Base-by-base conservation (phyloP, 2,113 vertebrate genomes). In the Carassius carassius region DNA sequence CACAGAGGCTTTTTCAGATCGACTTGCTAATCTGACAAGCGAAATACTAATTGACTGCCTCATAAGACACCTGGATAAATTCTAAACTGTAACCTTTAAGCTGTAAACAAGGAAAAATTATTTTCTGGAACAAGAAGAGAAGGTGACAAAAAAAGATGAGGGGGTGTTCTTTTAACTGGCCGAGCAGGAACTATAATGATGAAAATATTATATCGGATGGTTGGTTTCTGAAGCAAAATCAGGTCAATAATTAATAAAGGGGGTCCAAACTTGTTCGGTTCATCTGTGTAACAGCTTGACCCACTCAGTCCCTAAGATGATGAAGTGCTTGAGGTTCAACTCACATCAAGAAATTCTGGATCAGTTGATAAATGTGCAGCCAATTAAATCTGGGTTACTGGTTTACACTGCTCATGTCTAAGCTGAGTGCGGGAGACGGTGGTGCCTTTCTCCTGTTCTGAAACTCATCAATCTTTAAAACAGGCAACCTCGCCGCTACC, bases 341-440 rank as follows among this genome's bases (percentile, higher is more conserved):
- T 87, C 74, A 83, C 87, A 92, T 92, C 89, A 91, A 82, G 87
- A 88, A 88, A 87, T 89, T 86, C 87, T 87, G 89, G 41, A 49
- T 44, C 92, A 92, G 87, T 83, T 93, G 93, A 95, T 93, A 86
- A 91, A 94, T 94, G 92, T 88, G 89, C 35, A 80, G 81, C 89
- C 92, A 95, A 94, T 95, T 94, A 95, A 93, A 94, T 93, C 87
- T 92, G 92, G 93, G 93, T 94, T 94, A 93, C 92, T 92, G 91
- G 91, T 95, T 94, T 93, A 93, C 89, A 86, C 90, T 82, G 87
- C 72, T 81, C 89, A 90, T 77, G 81, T 32, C 70, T 58, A 77
- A 87, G 51, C 63, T 82, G 74, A 88, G 90, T 88, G 88, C 81
- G 0, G 67, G 91, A 93, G 93, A 93, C 88, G 91, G 86, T 85